Base-by-base conservation (phyloP, 2,113 vertebrate genomes). In the Halcyon malimbica region DNA sequence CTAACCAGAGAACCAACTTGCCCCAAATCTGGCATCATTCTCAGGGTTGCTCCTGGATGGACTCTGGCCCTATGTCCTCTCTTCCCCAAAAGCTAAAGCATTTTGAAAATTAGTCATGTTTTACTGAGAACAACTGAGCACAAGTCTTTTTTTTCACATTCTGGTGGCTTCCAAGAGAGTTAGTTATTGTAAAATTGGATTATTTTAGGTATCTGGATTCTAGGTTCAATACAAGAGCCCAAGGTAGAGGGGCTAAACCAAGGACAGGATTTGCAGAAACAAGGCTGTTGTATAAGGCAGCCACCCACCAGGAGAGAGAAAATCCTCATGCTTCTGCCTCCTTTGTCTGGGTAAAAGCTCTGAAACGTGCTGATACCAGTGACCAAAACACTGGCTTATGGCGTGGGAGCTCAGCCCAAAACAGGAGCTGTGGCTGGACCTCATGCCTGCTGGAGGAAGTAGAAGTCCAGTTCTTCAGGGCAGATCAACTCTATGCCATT, bases 351-450 rank as follows among this genome's bases (percentile, higher is more conserved):
- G 5, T 62, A 48, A 73, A 76, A 89, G 8, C 26, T 89, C 44
- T 60, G 63, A 64, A 83, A 73, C 5, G 10, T 77, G 26, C 18
- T 51, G 18, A 39, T 23, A 10, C 2, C 11, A 10, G 33, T 21
- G 44, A 48, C 17, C 21, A 29, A 74, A 87, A 75, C 14, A 2
- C 48, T 85, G 70, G 2, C 4, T 78, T 50, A 24, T 1, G 6
- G 20, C 0, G 0, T 33, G 11, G 10, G 42, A n/a, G n/a, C 5
- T 4, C 16, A 18, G 26, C 11, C 23, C 21, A 21, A 42, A 70
- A 16, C 4, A 62, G 26, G 21, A 68, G 26, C 0, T 91, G 44
- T 62, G 82, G 57, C 25, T 88, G 53, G 16, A 64, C 76, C 16
- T 90, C 16, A 5, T 41, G 21, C 21, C 13, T 73, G 9, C 7